Evolutionary conservation across 2,888 invertebrate genomes (phyloP).

Genomic region (Dynastes tityus): DNA sequence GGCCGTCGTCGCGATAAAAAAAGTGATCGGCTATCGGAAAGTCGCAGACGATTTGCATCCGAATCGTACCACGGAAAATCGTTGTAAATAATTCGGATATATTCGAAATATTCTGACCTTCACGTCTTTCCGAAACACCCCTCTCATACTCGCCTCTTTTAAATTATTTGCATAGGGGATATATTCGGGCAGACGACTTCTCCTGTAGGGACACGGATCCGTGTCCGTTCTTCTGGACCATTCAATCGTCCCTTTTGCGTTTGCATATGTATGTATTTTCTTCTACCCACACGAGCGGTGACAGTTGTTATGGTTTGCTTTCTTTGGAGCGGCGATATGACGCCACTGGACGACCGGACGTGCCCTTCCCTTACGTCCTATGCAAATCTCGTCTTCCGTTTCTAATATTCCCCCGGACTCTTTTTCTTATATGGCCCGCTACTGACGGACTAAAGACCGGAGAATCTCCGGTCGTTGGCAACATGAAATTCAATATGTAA

Average conservation of each 20-base stretch:
- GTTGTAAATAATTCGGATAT: conserved; percentile 69
- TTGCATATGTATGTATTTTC: conserved; percentile 58
- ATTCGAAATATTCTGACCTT: conserved; percentile 61
- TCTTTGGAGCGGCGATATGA: conserved; percentile 65
- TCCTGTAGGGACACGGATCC: background rate
- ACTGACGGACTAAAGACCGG: conserved; percentile 21
- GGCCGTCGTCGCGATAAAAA: conserved; percentile 56
- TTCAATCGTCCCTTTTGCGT: conserved; percentile 43
- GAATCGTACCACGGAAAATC: conserved; percentile 66
- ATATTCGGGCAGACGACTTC: conserved; percentile 35
- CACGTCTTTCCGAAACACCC: conserved; percentile 43
- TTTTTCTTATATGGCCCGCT: conserved; percentile 56
- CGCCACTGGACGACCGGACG: conserved; percentile 64
- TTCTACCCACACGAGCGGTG: conserved; percentile 60
- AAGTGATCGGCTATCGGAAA: conserved; percentile 62
- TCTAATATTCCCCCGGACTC: conserved; percentile 57
- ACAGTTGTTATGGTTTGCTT: conserved; percentile 66
- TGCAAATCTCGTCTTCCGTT: conserved; percentile 63
- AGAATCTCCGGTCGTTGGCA: conserved; percentile 39
- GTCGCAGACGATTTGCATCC: conserved; percentile 64
- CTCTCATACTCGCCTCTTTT: conserved; percentile 26
- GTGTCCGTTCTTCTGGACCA: conserved; percentile 21
- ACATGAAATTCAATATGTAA: conserved; percentile 61
- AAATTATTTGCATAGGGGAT: conserved; percentile 57
- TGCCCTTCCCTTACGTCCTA: conserved; percentile 55